These are phyloP conservation scores for Babyrousa celebensis DNA, from an alignment of 2,797 vertebrate genomes.

Conservation along the genomic window DNA sequence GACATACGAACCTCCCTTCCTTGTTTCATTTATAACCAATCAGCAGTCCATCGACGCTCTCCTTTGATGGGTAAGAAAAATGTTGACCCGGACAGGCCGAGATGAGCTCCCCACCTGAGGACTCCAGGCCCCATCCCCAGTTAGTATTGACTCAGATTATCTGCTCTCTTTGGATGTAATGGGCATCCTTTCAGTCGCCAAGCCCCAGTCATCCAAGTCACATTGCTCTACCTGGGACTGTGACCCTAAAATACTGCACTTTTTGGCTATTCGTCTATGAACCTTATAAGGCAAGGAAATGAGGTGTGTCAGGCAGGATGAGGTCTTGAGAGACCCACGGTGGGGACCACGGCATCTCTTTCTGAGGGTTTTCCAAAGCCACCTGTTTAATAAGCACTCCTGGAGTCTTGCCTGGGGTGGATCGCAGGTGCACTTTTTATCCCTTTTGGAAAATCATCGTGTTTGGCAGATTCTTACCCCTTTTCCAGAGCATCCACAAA, in stretches of 20 bases:
- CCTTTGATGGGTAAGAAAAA: not conserved
- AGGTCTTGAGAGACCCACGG: not conserved
- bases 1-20: not conserved
- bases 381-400: not conserved
- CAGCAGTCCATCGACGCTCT: accelerated
- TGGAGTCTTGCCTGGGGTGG: not conserved
- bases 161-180: not conserved
- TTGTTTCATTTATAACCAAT: not conserved
- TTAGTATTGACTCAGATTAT: not conserved
- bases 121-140: not conserved
- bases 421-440: not conserved
- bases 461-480: not conserved
- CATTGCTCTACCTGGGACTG: not conserved
- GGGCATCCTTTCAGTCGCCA: too few relatives aligned
- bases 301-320: not conserved
- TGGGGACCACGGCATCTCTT: not conserved
- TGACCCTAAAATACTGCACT: not conserved
- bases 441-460: not conserved
- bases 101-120: not conserved
- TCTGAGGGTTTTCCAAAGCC: accelerated
- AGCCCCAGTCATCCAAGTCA: not conserved
- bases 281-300: not conserved
- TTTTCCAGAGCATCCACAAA: not conserved
- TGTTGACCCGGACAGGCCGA: too few relatives aligned
- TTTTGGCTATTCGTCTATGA: not conserved